These are phyloP conservation scores for Lysandra bellargus DNA, from an alignment of 2,888 invertebrate genomes.

Conservation along the genomic window DNA sequence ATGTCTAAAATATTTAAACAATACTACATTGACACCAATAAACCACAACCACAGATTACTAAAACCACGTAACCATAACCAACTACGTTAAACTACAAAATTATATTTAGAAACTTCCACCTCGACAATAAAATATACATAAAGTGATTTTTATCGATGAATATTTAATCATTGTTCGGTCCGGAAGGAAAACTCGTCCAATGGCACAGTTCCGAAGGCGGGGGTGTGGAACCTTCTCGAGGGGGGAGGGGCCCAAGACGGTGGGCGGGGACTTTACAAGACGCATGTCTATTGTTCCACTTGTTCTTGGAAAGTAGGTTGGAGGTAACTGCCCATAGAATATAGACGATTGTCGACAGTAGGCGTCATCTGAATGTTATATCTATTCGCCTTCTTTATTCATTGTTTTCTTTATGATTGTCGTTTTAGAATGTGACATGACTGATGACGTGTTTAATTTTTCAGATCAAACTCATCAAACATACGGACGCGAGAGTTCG, in stretches of 20 bases:
- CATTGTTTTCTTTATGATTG: not conserved
- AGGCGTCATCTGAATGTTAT: not conserved
- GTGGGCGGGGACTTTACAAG: constrained; percentile 54
- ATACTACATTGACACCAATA: not conserved
- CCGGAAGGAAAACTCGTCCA: constrained; percentile 28
- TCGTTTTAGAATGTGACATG: not conserved
- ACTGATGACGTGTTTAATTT: not conserved
- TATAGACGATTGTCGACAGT: not conserved
- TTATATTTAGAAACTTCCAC: not conserved
- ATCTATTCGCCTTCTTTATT: not conserved
- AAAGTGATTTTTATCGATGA: constrained; percentile 17
- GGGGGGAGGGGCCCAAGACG: constrained; percentile 56
- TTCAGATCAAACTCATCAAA: constrained; percentile 25
- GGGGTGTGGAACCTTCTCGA: constrained; percentile 51
- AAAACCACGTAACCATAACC: no score
- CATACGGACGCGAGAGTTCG: constrained; percentile 18
- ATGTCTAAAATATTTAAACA: not conserved
- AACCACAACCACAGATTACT: not conserved
- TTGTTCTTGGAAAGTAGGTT: constrained; percentile 23
- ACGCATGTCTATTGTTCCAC: constrained; percentile 29
- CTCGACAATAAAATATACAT: not conserved
- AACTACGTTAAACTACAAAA: not conserved
- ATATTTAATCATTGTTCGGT: constrained; percentile 6
- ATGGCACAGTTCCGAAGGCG: constrained; percentile 47
- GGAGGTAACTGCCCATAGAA: not conserved